A percentile compares a stretch with the other conserved stretches of the same genome.
These are phyloP conservation scores for Paedocypris sp. DNA, from an alignment of 2,113 vertebrate genomes.

Conservation along the genomic window DNA sequence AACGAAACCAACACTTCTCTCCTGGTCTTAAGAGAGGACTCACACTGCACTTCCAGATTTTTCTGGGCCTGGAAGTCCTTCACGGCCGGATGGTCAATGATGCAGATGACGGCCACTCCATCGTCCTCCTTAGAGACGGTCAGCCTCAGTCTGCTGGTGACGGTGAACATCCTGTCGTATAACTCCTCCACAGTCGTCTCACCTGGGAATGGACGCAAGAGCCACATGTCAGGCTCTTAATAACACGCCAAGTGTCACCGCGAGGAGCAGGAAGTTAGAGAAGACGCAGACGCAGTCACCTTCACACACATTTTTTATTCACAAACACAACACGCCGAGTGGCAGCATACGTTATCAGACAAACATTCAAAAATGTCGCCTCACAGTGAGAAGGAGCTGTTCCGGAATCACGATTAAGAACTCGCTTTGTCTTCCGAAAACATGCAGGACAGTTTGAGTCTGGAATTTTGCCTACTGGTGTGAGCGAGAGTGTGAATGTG, in stretches of 20 bases:
- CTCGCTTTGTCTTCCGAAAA: no score
- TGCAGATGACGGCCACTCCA: slow-evolving; percentile 81
- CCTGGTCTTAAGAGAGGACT: slow-evolving; percentile 52
- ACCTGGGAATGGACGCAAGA: slow-evolving; percentile 48
- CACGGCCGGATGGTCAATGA: slow-evolving; percentile 90
- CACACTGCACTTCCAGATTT: slow-evolving; percentile 91
- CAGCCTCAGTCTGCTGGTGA: slow-evolving; percentile 80
- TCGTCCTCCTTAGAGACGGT: slow-evolving; percentile 87
- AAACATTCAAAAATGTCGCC: no score
- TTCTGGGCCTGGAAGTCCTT: slow-evolving; percentile 89
- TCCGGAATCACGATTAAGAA: no score
- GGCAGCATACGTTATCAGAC: no score
- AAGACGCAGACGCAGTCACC: slow-evolving; percentile 30
- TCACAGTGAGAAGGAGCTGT: no score
- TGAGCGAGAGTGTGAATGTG: no score
- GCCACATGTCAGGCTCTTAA: slow-evolving; percentile 25
- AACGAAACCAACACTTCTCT: no score
- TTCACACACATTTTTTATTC: slow-evolving; percentile 30
- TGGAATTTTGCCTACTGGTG: no score
- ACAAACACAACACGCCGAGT: no score
- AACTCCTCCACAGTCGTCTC: slow-evolving; percentile 81
- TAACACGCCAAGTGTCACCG: slow-evolving; percentile 28
- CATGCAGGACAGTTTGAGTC: no score
- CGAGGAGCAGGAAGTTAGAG: slow-evolving; percentile 13
- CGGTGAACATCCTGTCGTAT: slow-evolving; percentile 85